These are phyloP conservation scores for Cryptoleucopteryx plumbea DNA, from an alignment of 2,113 vertebrate genomes.

Conservation along the genomic window DNA sequence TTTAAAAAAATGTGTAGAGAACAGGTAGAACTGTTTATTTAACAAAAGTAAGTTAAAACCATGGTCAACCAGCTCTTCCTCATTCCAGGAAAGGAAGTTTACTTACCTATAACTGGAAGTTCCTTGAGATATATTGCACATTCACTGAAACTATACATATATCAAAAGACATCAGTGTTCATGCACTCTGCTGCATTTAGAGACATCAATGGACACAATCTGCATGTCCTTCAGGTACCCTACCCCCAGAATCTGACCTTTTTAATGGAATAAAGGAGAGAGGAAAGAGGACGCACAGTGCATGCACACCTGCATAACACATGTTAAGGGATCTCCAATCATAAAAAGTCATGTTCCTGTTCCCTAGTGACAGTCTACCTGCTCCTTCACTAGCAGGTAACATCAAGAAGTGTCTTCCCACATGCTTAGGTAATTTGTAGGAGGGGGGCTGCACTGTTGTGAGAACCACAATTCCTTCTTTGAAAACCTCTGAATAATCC, in stretches of 20 bases:
- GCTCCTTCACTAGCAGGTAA: not conserved
- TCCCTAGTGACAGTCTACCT: not conserved
- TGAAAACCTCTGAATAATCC: not conserved
- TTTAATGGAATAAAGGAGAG: not conserved
- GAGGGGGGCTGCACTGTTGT: not conserved
- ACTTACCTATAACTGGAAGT: not conserved
- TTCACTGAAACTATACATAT: not conserved
- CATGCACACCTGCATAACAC: not conserved
- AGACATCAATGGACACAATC: not conserved
- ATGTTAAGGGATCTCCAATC: not conserved
- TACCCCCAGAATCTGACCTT: not conserved
- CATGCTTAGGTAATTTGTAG: not conserved
- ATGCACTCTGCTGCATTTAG: not conserved
- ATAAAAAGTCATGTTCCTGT: not conserved
- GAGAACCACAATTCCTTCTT: not conserved
- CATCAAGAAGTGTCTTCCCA: not conserved
- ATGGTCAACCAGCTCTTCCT: not conserved
- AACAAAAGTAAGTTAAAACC: not conserved
- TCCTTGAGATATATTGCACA: not conserved
- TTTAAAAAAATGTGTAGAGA: not conserved
- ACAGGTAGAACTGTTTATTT: not conserved
- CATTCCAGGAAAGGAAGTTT: not conserved
- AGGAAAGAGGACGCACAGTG: not conserved
- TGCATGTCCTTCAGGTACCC: not conserved
- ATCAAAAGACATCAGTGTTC: not conserved